Base-by-base conservation (phyloP, 2,797 vertebrate genomes). In the Pseudochaenichthys georgianus region DNA sequence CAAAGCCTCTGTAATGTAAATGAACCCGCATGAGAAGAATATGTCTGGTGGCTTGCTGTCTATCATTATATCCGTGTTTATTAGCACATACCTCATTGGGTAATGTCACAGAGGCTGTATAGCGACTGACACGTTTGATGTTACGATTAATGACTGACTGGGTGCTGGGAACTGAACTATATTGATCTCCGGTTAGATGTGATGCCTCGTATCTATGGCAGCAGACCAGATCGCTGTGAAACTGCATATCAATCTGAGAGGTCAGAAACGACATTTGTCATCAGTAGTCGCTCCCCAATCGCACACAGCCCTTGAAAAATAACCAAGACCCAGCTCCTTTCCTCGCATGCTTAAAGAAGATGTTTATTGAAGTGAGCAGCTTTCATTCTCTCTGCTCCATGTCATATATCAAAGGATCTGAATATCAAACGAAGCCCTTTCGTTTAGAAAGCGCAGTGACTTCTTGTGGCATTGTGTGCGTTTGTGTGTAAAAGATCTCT, bases 141-240 rank as follows among this genome's bases (percentile, higher is more conserved):
- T 93, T 77, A 73, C 89, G 91, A 94, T 94, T 88, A 92, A 93
- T 89, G 85, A 85, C 82, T 66, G 80, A 77, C 77, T 61, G 66
- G 69, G 61, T 34, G 82, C 78, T 66, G 82, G 77, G 82, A 75
- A 80, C 76, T 87, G 84, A 89, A 86, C 82, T 64, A 75, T 88
- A 94, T 94, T 89, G 93, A 95, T 94, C 84, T 77, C 61, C 71
- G 58, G 65, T 88, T 77, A 84, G 88, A 88, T 85, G 80, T 53
- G 69, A 87, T 82, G 78, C 62, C 75, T 70, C 3, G 86, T 86
- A 80, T 78, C 79, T 78, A 87, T 87, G 79, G 81, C 73, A 89
- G 84, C 90, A 83, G 86, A 78, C 80, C 64, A 34, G 66, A 84
- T 79, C 70, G 81, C 75, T 75, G 74, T 68, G 73, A 89, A 88